Base-by-base conservation (phyloP, 2,888 invertebrate species). In the Conchocele bisecta region DNA sequence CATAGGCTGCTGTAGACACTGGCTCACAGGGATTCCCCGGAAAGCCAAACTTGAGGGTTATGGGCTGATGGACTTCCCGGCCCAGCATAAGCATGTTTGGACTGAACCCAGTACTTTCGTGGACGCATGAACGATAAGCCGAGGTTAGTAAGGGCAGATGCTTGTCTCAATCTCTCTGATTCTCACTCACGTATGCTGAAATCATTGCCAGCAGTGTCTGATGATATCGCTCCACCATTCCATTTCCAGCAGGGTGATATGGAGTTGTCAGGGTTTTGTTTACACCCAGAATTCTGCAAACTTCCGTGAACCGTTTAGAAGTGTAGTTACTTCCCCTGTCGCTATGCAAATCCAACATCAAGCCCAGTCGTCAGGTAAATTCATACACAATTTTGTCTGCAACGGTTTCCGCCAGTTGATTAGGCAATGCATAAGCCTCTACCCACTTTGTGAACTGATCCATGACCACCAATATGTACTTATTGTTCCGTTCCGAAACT, bases 31-130 rank as follows among this genome's bases (percentile, higher is more conserved):
- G 29, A 1, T n/a, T 15, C 15, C 20, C 20, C 26, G 31, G 31
- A 17, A 59, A 17, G 11, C 59, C 59, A 4, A 48, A 17, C 13
- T 15, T 13, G 6, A 59, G n/a, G 3, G 31, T 15, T 11, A 48
- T 59, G 2, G 59, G 59, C 3, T 29, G 48, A 33, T 59, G n/a
- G 15, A 59, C 51, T 24, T 64, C 56, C 20, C 56, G 4, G 9
- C 64, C 64, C 17, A 64, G 39, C 64, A 64, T 64, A 6, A 64
- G 7, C 26, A 54, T 20, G 26, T 64, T 64, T 28, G 70, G 64
- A 7, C 35, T 51, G 22, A 42, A 70, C 17, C 63, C 70, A 4
- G 70, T 57, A 2, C 51, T 39, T 6, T 56, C 64, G 28, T 64
- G 64, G 13, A n/a, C n/a, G 13, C 33, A 54, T 28, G 31, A 17